These are phyloP conservation scores for Crossaster papposus DNA, from an alignment of 53 echinoderm and acorn worm species.

Conservation along the genomic window DNA sequence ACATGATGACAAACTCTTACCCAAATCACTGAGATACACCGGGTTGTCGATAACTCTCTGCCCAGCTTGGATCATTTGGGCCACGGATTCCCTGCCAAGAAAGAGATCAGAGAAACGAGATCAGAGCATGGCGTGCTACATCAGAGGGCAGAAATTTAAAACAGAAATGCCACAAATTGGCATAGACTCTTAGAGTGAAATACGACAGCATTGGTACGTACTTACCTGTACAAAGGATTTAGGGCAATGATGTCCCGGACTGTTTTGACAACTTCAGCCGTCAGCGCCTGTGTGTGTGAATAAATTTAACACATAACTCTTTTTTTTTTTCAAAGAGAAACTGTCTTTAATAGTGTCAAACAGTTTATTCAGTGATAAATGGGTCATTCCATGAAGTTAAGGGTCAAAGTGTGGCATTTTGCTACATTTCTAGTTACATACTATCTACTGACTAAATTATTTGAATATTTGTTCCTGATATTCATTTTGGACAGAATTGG, in stretches of 20 bases:
- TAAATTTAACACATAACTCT: neutral
- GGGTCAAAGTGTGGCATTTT: no score
- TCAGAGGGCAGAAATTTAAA: no score
- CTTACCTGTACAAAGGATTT: conserved; percentile 97
- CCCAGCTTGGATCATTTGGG: conserved; percentile 97
- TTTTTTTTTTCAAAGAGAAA: no score
- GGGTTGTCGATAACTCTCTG: conserved; percentile 97
- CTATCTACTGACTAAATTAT: no score
- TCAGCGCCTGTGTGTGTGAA: conserved; percentile 68
- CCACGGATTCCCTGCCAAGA: conserved; percentile 82
- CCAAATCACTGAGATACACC: conserved; percentile 95
- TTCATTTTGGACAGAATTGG: no score
- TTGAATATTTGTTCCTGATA: no score
- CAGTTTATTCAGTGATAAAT: no score
- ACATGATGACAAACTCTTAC: conserved; percentile 57
- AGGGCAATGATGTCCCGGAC: conserved; percentile 94
- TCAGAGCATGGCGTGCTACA: neutral
- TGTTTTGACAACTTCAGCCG: conserved; percentile 99
- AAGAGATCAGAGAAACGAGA: neutral
- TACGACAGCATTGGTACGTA: neutral
- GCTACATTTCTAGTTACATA: no score
- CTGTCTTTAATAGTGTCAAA: no score
- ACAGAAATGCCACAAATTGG: no score
- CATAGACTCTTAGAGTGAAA: no score
- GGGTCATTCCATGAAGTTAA: no score